These are phyloP conservation scores for Meta bourneti DNA, from an alignment of 2,888 invertebrate species.

Conservation along the genomic window DNA sequence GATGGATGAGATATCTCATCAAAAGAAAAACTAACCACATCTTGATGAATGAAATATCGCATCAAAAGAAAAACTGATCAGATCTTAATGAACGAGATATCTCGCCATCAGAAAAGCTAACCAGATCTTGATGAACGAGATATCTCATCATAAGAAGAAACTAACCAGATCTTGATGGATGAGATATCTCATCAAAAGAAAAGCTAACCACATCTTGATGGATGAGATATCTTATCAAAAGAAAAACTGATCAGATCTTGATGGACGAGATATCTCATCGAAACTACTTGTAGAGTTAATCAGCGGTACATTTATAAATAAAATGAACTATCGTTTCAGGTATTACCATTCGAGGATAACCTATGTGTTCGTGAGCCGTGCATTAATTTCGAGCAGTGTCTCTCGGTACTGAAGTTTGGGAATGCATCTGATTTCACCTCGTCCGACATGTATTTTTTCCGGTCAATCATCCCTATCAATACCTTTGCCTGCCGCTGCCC, in stretches of 20 bases:
- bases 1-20: no score
- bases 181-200: no score
- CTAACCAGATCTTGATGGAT: no score
- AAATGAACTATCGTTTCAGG: constrained; percentile 82
- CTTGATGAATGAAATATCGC: no score
- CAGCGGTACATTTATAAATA: background rate
- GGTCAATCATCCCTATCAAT: constrained; percentile 96
- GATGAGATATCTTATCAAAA: no score
- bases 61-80: no score
- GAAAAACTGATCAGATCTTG: background rate
- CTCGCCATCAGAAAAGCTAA: no score
- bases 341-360: constrained; percentile 97
- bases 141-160: no score
- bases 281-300: background rate
- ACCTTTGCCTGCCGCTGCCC: constrained; percentile 96
- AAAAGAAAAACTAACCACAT: no score
- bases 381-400: constrained; percentile 94
- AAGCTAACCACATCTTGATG: no score
- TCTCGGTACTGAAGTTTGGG: constrained; percentile 91
- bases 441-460: constrained; percentile 93
- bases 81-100: no score
- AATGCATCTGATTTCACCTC: constrained; percentile 92
- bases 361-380: constrained; percentile 97
- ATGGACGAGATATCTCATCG: background rate
- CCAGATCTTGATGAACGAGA: no score